Evolutionary conservation across 2,113 vertebrate genomes (phyloP).

Genomic region (Cavia aperea): DNA sequence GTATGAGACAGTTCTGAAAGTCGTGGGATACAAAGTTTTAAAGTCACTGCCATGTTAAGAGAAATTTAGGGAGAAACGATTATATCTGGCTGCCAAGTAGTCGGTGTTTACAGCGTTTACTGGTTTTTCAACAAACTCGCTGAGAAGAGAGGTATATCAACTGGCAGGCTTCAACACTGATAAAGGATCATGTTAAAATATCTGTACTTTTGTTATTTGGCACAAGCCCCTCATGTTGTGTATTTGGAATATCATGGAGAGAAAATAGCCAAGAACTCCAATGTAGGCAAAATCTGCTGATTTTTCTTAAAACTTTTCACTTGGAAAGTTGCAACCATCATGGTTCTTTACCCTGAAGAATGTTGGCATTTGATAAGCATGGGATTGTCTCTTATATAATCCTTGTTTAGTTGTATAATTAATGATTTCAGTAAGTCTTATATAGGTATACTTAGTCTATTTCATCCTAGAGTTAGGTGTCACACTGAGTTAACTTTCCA

Average conservation of each 20-base stretch:
- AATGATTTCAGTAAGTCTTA: background rate
- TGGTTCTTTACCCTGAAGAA: background rate
- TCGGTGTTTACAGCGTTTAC: conserved; percentile 62
- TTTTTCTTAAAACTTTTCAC: conserved; percentile 34
- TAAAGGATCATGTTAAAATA: conserved; percentile 71
- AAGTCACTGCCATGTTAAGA: background rate
- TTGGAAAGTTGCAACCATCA: background rate
- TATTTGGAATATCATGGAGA: conserved; percentile 68
- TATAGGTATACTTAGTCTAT: background rate
- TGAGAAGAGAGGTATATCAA: conserved; percentile 53
- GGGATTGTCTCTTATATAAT: background rate
- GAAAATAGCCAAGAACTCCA: conserved; percentile 67
- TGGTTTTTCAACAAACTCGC: conserved; percentile 57
- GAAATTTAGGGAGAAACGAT: background rate
- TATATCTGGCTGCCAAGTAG: conserved; percentile 46
- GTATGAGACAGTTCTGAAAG: background rate
- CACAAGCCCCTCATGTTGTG: conserved; percentile 70
- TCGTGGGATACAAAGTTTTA: background rate
- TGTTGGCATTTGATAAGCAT: background rate
- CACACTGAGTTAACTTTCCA: background rate
- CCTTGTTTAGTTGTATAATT: background rate
- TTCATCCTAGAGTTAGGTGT: background rate
- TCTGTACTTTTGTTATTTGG: conserved; percentile 66
- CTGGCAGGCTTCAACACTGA: conserved; percentile 67
- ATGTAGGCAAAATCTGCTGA: conserved; percentile 65